Percentiles rank a stretch among this genome's conserved stretches.
phyloP scores from a whole-genome alignment of 1,140 invertebrate genomes.

The Drosophila sechellia region DNA sequence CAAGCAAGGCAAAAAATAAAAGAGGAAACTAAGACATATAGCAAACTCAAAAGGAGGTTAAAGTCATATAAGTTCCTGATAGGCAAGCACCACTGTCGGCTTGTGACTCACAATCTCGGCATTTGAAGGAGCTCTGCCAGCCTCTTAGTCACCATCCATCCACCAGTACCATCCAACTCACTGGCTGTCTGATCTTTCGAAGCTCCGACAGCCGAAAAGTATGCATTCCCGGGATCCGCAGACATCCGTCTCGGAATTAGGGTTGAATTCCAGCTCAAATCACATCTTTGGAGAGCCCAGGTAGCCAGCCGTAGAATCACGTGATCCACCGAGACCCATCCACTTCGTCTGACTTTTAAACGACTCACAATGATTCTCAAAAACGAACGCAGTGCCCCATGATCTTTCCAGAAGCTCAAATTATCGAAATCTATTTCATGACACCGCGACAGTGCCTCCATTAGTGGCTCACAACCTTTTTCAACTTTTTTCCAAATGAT shows the following conservation, averaged over 20 bases:
- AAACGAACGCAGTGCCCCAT: not conserved
- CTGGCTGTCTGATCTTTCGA: not conserved
- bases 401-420: not conserved
- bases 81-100: not conserved
- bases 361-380: not conserved
- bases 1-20: too few relatives aligned
- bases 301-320: not conserved
- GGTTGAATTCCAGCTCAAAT: not conserved
- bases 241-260: not conserved
- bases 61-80: not conserved
- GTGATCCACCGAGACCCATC: not conserved
- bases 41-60: not conserved
- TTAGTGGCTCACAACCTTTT: not conserved
- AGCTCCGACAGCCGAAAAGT: conserved; percentile 3
- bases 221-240: not conserved
- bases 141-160: conserved; percentile 9
- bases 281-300: not conserved
- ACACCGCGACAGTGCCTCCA: not conserved
- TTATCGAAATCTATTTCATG: not conserved
- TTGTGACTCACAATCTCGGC: conserved; percentile 26
- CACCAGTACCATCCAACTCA: not conserved
- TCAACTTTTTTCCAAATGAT: not conserved
- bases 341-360: conserved; percentile 5
- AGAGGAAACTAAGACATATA: too few relatives aligned
- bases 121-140: not conserved